Base-by-base conservation (phyloP, 2,797 vertebrate genomes). In the Pygocentrus nattereri region DNA sequence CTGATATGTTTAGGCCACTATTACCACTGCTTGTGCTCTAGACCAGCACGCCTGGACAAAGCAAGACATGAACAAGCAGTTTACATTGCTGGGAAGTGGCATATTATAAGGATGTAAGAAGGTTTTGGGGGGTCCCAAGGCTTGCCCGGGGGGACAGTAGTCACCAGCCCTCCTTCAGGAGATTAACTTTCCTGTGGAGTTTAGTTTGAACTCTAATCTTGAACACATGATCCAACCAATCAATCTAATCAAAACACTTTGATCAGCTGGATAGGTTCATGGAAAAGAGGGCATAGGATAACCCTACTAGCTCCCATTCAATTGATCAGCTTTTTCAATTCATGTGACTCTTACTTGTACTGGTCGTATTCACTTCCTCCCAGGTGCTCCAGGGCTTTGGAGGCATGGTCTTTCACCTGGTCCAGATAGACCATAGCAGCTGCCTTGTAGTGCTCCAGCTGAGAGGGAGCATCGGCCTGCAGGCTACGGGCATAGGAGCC, bases 391-490 rank as follows among this genome's bases (percentile, higher is more conserved):
- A 95, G 85, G 0, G 91, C 86, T 58, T 93, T 93, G 88, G 91
- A 88, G 78, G 93, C 90, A 0, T 88, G 88, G 65, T 79, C 87
- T 85, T 92, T 87, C 82, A 95, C 87, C 87, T 96, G 90, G 0
- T 34, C 90, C 86, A 96, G 90, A 87, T 95, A 96, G 25, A 91
- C 21, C 90, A 91, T 91, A 74, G 95, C 76, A 58, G 92, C 93
- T 16, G 76, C 91, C 82, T 65, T 92, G 70, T 91, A 84, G 0
- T 87, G 75, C 27, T 93, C 93, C 86, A 95, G 84, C 71, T 95
- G 90, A 0, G 93, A 90, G 0, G 93, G 85, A 83, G 92, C 87
- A 0, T 95, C 92, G 0, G 89, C 91, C 88, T 10, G 94, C 92
- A 94, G 85, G 80, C 84, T 81, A 68, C 88, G 85, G 62, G 93